Evolutionary conservation across 2,888 invertebrate species (phyloP), one percentile per base, ranked within the genome.

Genomic region (Trypoxylon attenuatum): DNA sequence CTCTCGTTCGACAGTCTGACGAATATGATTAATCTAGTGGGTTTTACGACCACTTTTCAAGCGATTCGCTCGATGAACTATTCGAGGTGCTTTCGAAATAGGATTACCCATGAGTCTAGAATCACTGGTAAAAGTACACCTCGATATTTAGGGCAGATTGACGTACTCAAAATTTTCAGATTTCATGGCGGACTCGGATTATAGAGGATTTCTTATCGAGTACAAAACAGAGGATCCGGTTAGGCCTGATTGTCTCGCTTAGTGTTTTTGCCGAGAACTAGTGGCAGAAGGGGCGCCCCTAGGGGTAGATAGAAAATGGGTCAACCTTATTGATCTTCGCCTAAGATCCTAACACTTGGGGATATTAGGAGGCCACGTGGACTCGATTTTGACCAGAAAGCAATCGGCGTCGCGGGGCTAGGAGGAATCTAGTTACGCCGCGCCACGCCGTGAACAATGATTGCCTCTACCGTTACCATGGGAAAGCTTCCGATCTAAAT

Each of bases 401-500:
- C 64, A 68, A 68, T 72, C 60, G 69, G 68, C 69, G 43, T 52
- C 49, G 42, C 33, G 55, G 43, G 57, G 56, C 23, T 53, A 56
- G 50, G 46, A 47, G 58, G 64, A 70, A 73, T 71, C 68, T 64
- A 73, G 64, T 77, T 75, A 75, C 66, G 55, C 61, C 53, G 43
- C 50, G 64, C 75, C 73, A 75, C 66, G 55, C 61, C 53, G 43
- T 50, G 66, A 61, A 66, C 72, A 71, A 77, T 71, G 69, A 77
- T 71, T 71, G 66, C 55, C 21, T 27, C 51, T 39, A 45, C 50
- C 27, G 47, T 22, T 49, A 29, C 15, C 46, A 10, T 21, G 45
- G 22, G 10, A 53, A 19, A 47, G 27, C 29, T 19, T 33, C 19
- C 39, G 25, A 41, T 23, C 21, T 39, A 69, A 45, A 50, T 58